Percentiles rank a stretch among this genome's conserved stretches.
Conservation (phyloP, 2,797 vertebrate genomes). For the Helarctos malayanus region DNA sequence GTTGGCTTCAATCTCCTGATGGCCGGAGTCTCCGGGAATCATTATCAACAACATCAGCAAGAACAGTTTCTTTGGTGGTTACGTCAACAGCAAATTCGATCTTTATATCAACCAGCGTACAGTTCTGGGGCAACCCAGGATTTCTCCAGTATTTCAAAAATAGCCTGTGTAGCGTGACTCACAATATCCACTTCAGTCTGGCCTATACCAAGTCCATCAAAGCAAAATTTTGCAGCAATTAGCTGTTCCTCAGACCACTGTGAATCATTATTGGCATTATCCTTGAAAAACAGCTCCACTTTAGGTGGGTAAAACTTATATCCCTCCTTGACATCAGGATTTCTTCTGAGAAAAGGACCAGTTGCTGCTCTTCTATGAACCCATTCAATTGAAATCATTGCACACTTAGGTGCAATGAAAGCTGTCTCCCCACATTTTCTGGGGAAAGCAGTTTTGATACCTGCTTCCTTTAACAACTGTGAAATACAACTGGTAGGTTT, state of each 20-base stretch:
- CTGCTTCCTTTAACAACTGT: constrained; percentile 94
- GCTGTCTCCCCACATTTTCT: constrained; percentile 94
- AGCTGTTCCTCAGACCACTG: constrained; percentile 99
- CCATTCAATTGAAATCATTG: constrained; percentile 99
- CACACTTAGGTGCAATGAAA: constrained; percentile 95
- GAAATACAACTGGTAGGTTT: constrained; percentile 96
- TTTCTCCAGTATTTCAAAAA: constrained; percentile 98
- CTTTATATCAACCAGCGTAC: constrained; percentile 98
- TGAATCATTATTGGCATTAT: constrained; percentile 98
- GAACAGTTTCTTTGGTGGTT: constrained; percentile 95
- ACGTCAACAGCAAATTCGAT: constrained; percentile 98
- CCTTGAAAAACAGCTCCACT: constrained; percentile 99
- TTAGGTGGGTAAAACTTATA: constrained; percentile 96
- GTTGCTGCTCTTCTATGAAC: constrained; percentile 97
- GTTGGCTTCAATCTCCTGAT: constrained; percentile 96
- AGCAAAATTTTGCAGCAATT: constrained; percentile 92
- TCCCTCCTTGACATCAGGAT: constrained; percentile 97
- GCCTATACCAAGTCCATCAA: constrained; percentile 94
- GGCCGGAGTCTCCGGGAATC: constrained; percentile 99
- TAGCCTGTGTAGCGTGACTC: constrained; percentile 96
- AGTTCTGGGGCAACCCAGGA: constrained; percentile 97
- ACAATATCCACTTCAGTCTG: constrained; percentile 98
- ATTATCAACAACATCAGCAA: constrained; percentile 98
- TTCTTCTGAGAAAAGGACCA: constrained; percentile 98
- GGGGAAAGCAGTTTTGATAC: constrained; percentile 96